A percentile compares a stretch with the other conserved stretches of the same genome.
Evolutionary conservation across 2,888 invertebrate genomes (phyloP).

Genomic region (Arenicola marina): DNA sequence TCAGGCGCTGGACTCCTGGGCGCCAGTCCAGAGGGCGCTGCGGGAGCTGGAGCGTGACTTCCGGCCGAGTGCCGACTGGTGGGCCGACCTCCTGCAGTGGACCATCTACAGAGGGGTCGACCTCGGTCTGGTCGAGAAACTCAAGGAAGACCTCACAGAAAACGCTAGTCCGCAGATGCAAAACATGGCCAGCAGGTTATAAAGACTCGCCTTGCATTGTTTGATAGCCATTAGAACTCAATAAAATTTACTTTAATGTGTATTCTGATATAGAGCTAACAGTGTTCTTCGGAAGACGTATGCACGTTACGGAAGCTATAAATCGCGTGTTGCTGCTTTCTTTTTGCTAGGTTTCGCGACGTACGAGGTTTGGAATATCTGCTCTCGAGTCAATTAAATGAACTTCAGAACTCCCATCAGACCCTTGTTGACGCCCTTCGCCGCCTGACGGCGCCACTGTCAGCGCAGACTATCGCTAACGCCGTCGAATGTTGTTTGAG

Average conservation of each 20-base stretch:
- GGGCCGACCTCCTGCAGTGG: slow-evolving; percentile 48
- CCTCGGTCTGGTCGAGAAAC: slow-evolving; percentile 42
- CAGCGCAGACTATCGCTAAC: slow-evolving; percentile 59
- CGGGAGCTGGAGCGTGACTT: slow-evolving; percentile 35
- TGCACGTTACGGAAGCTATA: too few species aligned
- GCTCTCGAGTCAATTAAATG: slow-evolving; percentile 54
- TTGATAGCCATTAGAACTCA: too few species aligned
- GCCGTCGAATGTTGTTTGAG: slow-evolving; percentile 69
- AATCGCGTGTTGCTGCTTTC: too few species aligned
- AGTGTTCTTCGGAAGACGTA: too few species aligned
- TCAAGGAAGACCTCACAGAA: slow-evolving; percentile 47
- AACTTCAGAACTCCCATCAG: slow-evolving; percentile 53
- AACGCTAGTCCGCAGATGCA: slow-evolving; percentile 17
- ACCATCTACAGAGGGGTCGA: slow-evolving; percentile 38
- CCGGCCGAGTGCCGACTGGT: slow-evolving; percentile 47
- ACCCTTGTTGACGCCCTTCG: slow-evolving; percentile 54
- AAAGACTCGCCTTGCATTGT: too few species aligned
- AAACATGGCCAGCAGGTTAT: slow-evolving; percentile 24
- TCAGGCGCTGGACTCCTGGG: slow-evolving; percentile 37
- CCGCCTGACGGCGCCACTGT: slow-evolving; percentile 47
- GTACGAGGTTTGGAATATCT: slow-evolving; percentile 56
- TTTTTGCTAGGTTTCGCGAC: slow-evolving; percentile 57
- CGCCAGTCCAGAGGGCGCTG: slow-evolving; percentile 33
- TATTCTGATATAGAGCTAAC: too few species aligned
- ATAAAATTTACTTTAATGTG: too few species aligned